Evolutionary conservation across 2,888 invertebrate species (phyloP), one percentile per base, ranked within the genome.

Genomic region (Phengaris alcon): DNA sequence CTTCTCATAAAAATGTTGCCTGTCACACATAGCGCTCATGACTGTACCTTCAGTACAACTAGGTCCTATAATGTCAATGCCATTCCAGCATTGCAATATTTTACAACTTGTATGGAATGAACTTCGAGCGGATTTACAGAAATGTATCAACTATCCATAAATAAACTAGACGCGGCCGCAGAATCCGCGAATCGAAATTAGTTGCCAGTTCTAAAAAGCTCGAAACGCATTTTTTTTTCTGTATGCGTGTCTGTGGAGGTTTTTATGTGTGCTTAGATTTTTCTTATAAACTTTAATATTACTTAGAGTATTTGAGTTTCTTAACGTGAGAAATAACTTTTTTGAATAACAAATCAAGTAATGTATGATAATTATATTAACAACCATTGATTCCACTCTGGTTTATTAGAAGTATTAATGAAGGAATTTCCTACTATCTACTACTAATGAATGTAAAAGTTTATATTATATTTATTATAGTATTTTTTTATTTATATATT

Each of bases 31-130:
- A 8, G 22, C 5, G 22, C 59, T 59, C 22, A 9, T 22, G 22
- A 59, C 22, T 59, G 59, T 59, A 59, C 59, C 8, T 15, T 7
- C 3, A 6, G 13, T 55, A 6, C n/a, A 55, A 22, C 0, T 35
- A 35, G 35, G 55, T 55, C 6, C 13, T 57, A 22, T 59, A 35
- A 59, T 59, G 59, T 59, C 59, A 59, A 15, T 1, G 22, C 59
- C 4, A 59, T 59, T 59, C 22, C 22, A 59, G 22, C 59, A 22
- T 52, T 9, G 52, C 52, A 52, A 52, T 59, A 59, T 59, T 59
- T 59, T 35, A 59, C 22, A 59, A 22, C 59, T 59, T 59, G 59
- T 59, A 59, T 59, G 10, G 22, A 59, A 59, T 59, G 22, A 59
- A 22, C 0, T 52, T 52, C 52, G 52, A 9, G 52, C 4, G 52